phyloP scores from a whole-genome alignment of 30 jellyfish, hydroid and myxozoan genomes.

The Hydractinia symbiolongicarpus region DNA sequence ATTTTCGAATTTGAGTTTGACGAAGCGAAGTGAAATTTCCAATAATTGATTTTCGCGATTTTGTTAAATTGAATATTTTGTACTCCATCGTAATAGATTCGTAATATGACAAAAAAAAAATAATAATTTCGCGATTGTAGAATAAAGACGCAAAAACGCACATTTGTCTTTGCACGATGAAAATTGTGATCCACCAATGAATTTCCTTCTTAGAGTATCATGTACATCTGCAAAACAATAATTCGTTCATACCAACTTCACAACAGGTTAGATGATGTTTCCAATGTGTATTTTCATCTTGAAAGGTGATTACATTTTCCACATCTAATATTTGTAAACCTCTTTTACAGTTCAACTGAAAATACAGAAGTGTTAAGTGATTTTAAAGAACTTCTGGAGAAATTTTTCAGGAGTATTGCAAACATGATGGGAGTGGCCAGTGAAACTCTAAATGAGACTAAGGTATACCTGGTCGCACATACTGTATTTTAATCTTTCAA shows the following conservation, averaged over 20 bases:
- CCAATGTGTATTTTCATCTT: neutral
- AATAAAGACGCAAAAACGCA: no score
- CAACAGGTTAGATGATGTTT: conserved; percentile 34
- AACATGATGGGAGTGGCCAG: conserved; percentile 10
- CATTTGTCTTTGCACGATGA: no score
- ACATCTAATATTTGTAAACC: neutral
- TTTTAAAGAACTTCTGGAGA: conserved; percentile 47
- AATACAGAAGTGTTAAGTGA: conserved; percentile 19
- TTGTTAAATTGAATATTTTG: no score
- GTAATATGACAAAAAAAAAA: no score
- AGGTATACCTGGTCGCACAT: neutral
- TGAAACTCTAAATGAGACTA: conserved; percentile 5
- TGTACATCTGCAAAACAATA: conserved; percentile 44
- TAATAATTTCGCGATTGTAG: no score
- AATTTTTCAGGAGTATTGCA: conserved; percentile 15
- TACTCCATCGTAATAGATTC: no score
- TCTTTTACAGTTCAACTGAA: neutral
- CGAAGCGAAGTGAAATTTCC: no score
- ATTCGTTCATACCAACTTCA: conserved; percentile 61
- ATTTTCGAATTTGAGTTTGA: no score
- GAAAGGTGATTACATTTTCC: neutral
- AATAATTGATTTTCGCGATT: no score
- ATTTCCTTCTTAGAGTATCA: conserved; percentile 46
- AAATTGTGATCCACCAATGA: no score
- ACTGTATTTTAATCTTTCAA: neutral